Conservation (phyloP, 2,888 invertebrate species). For the Pheosia tremula region DNA sequence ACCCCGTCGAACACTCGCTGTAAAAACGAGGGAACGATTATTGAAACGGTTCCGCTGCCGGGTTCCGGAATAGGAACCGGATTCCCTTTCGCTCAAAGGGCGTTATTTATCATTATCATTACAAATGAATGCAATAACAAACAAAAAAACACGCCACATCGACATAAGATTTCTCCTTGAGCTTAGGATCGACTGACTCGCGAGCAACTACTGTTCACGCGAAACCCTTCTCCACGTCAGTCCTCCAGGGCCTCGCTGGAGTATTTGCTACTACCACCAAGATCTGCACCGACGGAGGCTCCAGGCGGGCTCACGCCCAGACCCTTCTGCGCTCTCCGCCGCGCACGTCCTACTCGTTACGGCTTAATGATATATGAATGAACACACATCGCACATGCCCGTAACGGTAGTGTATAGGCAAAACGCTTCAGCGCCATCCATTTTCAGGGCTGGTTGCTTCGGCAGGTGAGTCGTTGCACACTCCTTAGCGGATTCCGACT, state of each 20-base stretch:
- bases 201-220: conserved; percentile 81
- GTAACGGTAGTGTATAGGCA: conserved; percentile 75
- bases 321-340: conserved; percentile 84
- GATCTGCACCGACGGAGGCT: conserved; percentile 84
- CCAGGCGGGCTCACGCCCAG: conserved; percentile 78
- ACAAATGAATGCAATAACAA: conserved; percentile 53
- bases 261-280: conserved; percentile 90
- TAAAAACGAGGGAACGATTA: conserved; percentile 60
- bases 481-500: conserved; percentile 88
- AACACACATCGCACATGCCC: conserved; percentile 52
- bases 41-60: conserved; percentile 81
- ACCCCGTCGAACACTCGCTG: conserved; percentile 53
- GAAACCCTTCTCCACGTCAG: conserved; percentile 84
- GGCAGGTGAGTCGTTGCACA: conserved; percentile 85
- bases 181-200: conserved; percentile 85
- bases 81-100: conserved; percentile 78
- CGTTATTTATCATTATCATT: conserved; percentile 43
- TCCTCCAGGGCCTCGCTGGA: conserved; percentile 86
- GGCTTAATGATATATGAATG: conserved; percentile 63
- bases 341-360: conserved; percentile 85
- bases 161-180: conserved; percentile 77
- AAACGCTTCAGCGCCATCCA: conserved; percentile 61
- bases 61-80: conserved; percentile 85
- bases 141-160: conserved; percentile 58
- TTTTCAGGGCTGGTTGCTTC: conserved; percentile 5